Evolutionary conservation across 1,140 invertebrate species (phyloP), one percentile per base, ranked within the genome.

Genomic region (Micrasema minimum): DNA sequence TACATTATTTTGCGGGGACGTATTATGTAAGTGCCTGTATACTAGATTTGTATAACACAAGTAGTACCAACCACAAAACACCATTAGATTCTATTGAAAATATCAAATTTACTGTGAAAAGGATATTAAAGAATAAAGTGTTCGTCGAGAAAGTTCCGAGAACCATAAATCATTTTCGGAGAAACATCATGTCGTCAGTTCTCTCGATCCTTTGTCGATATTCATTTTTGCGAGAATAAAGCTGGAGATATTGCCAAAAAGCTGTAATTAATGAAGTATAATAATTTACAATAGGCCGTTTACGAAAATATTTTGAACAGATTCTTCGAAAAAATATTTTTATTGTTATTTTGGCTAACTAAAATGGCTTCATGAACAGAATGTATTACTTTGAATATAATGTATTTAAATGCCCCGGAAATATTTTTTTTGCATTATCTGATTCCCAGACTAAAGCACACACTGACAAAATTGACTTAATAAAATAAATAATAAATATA

Each of bases 101-200:
- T 70, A 73, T 70, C 62, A 73, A 73, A 73, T 73, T 73, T 64
- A 66, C 67, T 69, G 72, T 66, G 72, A 73, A 67, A 70, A 73
- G 48, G 62, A 66, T 69, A 66, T 73, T 70, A 70, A 72, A 57
- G 72, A 70, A 73, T 66, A 73, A 73, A 73, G 72, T 73, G 67
- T 73, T 62, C 59, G 18, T 41, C n/a, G 11, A 16, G 23, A 48
- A 59, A 45, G 23, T 59, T 68, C 14, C 46, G 20, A 22, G 41
- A 46, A 68, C 46, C 66, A 68, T 68, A 68, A 68, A 68, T 68
- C 66, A 59, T 59, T 46, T 48, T 68, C 16, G 2, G 53, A 51
- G 55, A 59, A 55, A 41, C 55, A 41, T 59, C 55, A 59, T 59
- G 55, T 59, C 55, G 35, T 20, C 55, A 59, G 31, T 37, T 59